These are phyloP conservation scores for Tigriopus californicus DNA, from an alignment of 2,888 invertebrate genomes.

Conservation along the genomic window DNA sequence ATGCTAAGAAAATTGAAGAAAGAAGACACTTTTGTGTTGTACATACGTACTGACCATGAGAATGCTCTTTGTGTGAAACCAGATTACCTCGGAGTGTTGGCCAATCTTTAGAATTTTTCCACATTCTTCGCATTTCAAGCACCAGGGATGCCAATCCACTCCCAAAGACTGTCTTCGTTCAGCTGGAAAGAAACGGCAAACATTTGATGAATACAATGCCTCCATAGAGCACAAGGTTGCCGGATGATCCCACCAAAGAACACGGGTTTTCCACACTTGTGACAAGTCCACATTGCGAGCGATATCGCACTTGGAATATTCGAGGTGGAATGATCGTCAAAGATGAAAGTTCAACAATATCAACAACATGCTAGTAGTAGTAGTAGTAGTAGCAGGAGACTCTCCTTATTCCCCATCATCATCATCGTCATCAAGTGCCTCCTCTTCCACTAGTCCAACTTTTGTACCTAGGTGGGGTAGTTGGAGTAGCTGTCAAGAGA, in stretches of 20 bases:
- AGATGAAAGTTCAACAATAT: not conserved
- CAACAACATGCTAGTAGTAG: too few relatives aligned
- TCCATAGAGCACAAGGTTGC: slow-evolving; percentile 15
- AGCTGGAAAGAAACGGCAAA: slow-evolving; percentile 34
- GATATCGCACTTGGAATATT: not conserved
- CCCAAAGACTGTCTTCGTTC: slow-evolving; percentile 68
- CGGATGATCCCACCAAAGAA: slow-evolving; percentile 42
- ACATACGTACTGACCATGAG: too few relatives aligned
- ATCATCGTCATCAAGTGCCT: too few relatives aligned
- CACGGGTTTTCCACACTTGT: slow-evolving; percentile 59
- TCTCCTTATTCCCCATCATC: too few relatives aligned
- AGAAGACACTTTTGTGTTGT: not conserved
- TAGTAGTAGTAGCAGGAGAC: too few relatives aligned
- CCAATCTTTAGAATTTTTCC: slow-evolving; percentile 60
- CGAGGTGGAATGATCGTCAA: not conserved
- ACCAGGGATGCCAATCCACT: slow-evolving; percentile 68
- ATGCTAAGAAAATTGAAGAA: slow-evolving; percentile 34
- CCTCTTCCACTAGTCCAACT: too few relatives aligned
- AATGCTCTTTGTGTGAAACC: slow-evolving; percentile 18
- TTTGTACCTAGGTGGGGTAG: too few relatives aligned
- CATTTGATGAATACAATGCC: not conserved
- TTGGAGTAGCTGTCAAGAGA: not conserved
- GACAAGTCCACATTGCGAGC: slow-evolving; percentile 74
- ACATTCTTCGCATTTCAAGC: slow-evolving; percentile 60
- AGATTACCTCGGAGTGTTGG: slow-evolving; percentile 53